Conservation (phyloP, 2,797 vertebrate species). For the Acrocephalus scirpaceus region DNA sequence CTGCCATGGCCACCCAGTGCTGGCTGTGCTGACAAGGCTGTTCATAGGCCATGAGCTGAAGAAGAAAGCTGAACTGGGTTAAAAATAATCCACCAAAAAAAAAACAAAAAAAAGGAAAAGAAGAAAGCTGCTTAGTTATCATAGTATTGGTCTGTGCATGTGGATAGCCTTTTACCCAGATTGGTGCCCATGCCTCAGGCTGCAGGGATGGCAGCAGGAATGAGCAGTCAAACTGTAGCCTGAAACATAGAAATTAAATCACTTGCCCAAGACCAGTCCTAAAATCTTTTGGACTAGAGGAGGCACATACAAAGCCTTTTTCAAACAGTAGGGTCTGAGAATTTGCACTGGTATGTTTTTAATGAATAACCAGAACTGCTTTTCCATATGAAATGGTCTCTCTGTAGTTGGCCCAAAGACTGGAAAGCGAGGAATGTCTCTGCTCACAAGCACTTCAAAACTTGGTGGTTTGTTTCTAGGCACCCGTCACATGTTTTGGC, state of each 20-base stretch:
- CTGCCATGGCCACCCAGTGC: background rate
- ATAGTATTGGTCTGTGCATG: background rate
- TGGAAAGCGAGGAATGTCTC: constrained; percentile 17
- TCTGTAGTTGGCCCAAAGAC: background rate
- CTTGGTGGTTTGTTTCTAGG: constrained; percentile 32
- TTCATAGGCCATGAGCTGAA: background rate
- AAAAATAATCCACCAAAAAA: background rate
- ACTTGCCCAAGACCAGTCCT: background rate
- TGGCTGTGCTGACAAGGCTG: background rate
- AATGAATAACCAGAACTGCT: background rate
- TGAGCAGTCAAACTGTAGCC: background rate
- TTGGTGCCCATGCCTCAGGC: rapidly evolving
- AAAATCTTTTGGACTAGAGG: background rate
- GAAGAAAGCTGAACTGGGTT: background rate
- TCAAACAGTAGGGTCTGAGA: background rate
- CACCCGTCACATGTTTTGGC: constrained; percentile 46
- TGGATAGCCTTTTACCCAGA: background rate
- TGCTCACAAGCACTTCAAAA: constrained; percentile 28
- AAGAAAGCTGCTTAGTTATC: background rate
- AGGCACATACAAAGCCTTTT: background rate
- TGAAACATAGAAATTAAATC: background rate
- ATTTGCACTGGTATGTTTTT: background rate
- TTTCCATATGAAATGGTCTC: constrained; percentile 18
- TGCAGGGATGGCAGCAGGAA: background rate
- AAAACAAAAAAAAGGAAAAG: too few species aligned